Base-by-base conservation (phyloP, 2,113 vertebrate genomes). In the Anoplopoma fimbria region DNA sequence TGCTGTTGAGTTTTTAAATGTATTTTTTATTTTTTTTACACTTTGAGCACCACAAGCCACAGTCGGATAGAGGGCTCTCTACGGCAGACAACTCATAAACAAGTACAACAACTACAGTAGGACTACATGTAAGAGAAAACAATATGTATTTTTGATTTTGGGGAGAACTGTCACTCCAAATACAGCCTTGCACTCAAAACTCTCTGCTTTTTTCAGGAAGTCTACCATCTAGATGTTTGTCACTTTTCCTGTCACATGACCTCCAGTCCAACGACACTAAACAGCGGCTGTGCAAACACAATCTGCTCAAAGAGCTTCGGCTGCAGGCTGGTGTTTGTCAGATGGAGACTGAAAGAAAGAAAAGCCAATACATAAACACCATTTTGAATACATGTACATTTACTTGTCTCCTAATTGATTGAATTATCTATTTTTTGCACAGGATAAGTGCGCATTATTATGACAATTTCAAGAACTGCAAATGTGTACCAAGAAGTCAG, bases 181-280 rank as follows among this genome's bases (percentile, higher is more conserved):
- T 45, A 69, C 27, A 57, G 58, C 23, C 10, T 25, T 3, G 23
- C 23, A 55, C 9, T 55, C n/a, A 25, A 13, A 55, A 55, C n/a
- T 69, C 27, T 75, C 61, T 73, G 40, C 34, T 33, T 45, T 51
- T 81, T 55, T 83, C 77, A 85, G 87, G 86, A 86, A 84, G 84
- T 80, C 27, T n/a, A 1, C 15, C 29, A 57, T 76, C 36, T 17
- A 73, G 74, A 69, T 83, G 65, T 77, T 82, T 82, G 69, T 73
- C 69, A 51, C 36, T n/a, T 64, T 90, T 92, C 83, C 81, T 90
- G 75, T 87, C 75, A 85, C 62, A 5, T 87, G 81, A 84, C 70
- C 67, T 38, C 29, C 4, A 7, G 0, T 33, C 1, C 25, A 42
- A 53, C 14, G 12, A 36, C 60, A 19, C 65, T 23, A 6, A n/a